Conservation (phyloP, 2,888 invertebrate genomes). For the Beris morrisii region DNA sequence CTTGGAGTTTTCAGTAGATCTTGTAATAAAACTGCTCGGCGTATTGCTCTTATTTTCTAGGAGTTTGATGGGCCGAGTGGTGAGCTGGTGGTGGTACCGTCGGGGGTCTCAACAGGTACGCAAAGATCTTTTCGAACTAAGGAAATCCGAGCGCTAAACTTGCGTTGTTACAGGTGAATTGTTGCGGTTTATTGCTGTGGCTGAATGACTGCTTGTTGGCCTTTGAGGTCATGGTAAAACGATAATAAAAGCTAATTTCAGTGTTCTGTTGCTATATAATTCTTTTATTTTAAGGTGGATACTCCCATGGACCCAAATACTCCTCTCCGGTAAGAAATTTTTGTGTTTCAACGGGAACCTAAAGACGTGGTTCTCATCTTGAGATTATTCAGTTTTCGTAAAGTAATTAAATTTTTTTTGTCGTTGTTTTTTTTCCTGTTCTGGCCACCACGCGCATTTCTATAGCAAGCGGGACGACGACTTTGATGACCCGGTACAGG, state of each 20-base stretch:
- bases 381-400: too few relatives aligned
- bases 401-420: too few relatives aligned
- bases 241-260: conserved; percentile 21
- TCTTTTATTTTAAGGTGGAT: conserved; percentile 1
- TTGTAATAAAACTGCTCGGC: too few relatives aligned
- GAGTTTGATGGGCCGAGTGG: too few relatives aligned
- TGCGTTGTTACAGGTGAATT: conserved; percentile 24
- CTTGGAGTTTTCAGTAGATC: too few relatives aligned
- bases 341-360: not conserved
- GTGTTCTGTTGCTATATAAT: conserved; percentile 13
- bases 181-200: conserved; percentile 25
- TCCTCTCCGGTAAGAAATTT: conserved; percentile 15
- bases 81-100: too few relatives aligned
- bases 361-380: conserved; percentile 5
- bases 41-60: too few relatives aligned
- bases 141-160: too few relatives aligned
- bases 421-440: too few relatives aligned
- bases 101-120: too few relatives aligned
- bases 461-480: conserved; percentile 8
- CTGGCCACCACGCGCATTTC: too few relatives aligned
- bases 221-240: conserved; percentile 29
- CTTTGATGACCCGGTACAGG: conserved; percentile 12
- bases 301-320: conserved; percentile 23
- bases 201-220: conserved; percentile 29
- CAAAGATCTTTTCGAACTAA: too few relatives aligned